A percentile compares a stretch with the other conserved stretches of the same genome.
These are phyloP conservation scores for Atta cephalotes DNA, from an alignment of 1,140 invertebrate genomes.

Conservation along the genomic window DNA sequence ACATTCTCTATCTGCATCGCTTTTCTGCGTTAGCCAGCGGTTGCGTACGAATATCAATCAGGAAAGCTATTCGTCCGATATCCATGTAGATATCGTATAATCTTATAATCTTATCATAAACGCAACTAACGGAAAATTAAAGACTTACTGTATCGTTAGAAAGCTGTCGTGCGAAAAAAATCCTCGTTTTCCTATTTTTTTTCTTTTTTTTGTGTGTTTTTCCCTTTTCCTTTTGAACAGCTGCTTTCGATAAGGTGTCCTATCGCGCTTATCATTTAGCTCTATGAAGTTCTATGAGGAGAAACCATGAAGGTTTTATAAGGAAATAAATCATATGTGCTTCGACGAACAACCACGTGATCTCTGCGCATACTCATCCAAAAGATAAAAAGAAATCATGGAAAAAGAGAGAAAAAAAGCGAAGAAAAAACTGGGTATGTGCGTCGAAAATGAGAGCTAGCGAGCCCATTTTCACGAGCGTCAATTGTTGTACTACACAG, in stretches of 20 bases:
- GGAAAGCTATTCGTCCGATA: conserved; percentile 64
- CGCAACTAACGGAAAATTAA: conserved; percentile 68
- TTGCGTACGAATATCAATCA: conserved; percentile 45
- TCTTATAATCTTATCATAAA: conserved; percentile 65
- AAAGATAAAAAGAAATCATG: conserved; percentile 27
- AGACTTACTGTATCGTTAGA: conserved; percentile 68
- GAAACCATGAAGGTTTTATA: neutral
- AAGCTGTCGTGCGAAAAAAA: conserved; percentile 70
- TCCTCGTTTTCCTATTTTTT: conserved; percentile 68
- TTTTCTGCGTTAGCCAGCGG: conserved; percentile 57
- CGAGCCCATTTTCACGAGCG: conserved; percentile 15
- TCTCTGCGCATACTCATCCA: neutral
- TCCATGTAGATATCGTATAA: conserved; percentile 63
- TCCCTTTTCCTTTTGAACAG: conserved; percentile 58
- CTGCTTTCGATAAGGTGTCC: conserved; percentile 28
- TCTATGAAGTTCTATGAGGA: conserved; percentile 11
- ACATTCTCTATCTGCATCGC: conserved; percentile 24
- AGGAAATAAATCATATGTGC: conserved; percentile 20
- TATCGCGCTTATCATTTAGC: conserved; percentile 45
- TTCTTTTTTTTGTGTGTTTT: conserved; percentile 52
- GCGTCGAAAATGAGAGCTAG: conserved; percentile 15
- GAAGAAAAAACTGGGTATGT: conserved; percentile 16
- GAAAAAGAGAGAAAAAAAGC: conserved; percentile 34
- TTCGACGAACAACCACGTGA: neutral
- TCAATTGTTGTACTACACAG: conserved; percentile 60